phyloP scores from a whole-genome alignment of 92 coral and sea anemone genomes.

The Epizoanthus rinbou region DNA sequence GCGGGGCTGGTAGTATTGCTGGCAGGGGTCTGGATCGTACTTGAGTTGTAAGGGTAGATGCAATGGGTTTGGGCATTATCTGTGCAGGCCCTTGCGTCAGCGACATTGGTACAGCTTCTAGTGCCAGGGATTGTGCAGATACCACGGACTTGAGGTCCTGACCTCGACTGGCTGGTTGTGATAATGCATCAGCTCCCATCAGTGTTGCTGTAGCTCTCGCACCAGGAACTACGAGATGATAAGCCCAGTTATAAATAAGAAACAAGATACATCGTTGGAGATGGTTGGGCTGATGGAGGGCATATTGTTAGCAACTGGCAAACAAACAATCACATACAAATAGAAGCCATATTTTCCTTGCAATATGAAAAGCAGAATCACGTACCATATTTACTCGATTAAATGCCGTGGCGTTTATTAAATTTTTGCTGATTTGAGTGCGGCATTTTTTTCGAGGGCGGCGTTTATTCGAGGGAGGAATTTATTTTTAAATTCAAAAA shows the following conservation, averaged over 20 bases:
- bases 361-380: no score
- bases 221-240: neutral
- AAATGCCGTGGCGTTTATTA: no score
- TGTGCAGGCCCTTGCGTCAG: constrained; percentile 61
- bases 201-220: constrained; percentile 28
- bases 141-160: neutral
- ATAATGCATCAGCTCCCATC: constrained; percentile 23
- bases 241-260: neutral
- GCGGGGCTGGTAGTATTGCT: constrained; percentile 91
- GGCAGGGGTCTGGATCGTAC: constrained; percentile 89
- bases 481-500: no score
- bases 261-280: neutral
- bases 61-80: constrained; percentile 63
- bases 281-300: neutral
- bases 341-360: no score
- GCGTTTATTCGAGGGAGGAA: no score
- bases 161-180: constrained; percentile 18
- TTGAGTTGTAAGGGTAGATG: constrained; percentile 73
- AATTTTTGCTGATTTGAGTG: no score
- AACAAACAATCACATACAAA: no score
- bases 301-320: no score
- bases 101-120: constrained; percentile 33
- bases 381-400: no score
- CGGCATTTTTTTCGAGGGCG: no score
- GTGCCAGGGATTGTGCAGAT: constrained; percentile 5